Evolutionary conservation across 2,888 invertebrate genomes (phyloP), one percentile per base, ranked within the genome.

Genomic region (Rapana venosa): DNA sequence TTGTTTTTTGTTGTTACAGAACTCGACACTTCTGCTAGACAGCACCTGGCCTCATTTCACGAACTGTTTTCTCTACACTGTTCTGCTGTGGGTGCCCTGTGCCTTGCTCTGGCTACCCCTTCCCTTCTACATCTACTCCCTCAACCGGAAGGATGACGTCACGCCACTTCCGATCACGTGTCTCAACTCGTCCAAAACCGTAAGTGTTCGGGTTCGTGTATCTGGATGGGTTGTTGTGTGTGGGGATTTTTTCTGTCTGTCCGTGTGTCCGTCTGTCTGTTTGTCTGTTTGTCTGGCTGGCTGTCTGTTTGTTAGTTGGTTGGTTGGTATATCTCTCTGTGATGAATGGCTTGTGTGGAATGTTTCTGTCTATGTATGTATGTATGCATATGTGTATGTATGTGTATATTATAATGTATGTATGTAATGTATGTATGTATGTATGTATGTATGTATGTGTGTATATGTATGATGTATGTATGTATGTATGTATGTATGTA

Each of bases 1-100:
- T n/a, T n/a, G n/a, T n/a, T n/a, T 47, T 47, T 47, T 47, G 2
- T 47, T 2, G 2, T 2, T 47, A 8, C 47, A 47, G 47, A 47
- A 90, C 83, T 89, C 91, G 47, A 85, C 85, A 1, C 88, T 88
- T 36, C 77, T 90, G 58, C 11, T 88, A 47, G 30, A 47, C 2
- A 83, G 87, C 20, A 36, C 83, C 36, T 91, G 91, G 91, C 91
- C 91, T 17, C 90, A 70, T 56, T 86, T 91, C 30, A 91, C 91
- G 13, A 32, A 79, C 81, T 91, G 91, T 81, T 91, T 91, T 35
- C 87, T 88, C 36, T 56, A 90, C 87, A 91, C 91, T 0, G 88
- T 90, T 17, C 77, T 91, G 17, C 32, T 90, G 15, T 91, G 90
- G 66, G 66, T 87, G 15, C 90, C 91, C 2, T 91, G 90, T 87